These are phyloP conservation scores for Chaenogobius annularis DNA, from an alignment of 2,113 vertebrate genomes.

Conservation along the genomic window DNA sequence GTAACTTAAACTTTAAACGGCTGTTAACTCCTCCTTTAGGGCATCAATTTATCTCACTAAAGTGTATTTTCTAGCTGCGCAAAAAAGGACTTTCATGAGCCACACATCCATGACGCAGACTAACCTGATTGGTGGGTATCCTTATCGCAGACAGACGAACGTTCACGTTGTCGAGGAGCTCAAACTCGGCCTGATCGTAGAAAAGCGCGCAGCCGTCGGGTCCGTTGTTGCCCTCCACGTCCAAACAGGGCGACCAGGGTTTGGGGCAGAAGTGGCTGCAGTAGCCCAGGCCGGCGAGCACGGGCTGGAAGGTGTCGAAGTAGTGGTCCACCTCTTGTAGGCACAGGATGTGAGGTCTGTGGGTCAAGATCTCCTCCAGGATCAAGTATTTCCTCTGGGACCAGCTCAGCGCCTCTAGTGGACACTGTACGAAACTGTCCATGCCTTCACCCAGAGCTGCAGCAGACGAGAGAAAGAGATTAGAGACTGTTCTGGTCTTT, in stretches of 20 bases:
- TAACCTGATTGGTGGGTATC: slow-evolving; percentile 90
- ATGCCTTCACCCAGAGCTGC: slow-evolving; percentile 94
- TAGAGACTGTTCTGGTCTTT: neutral
- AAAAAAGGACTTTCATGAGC: neutral
- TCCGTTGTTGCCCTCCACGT: slow-evolving; percentile 90
- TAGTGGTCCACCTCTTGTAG: slow-evolving; percentile 98
- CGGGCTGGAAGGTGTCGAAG: slow-evolving; percentile 91
- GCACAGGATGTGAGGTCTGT: slow-evolving; percentile 91
- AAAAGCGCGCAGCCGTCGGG: slow-evolving; percentile 95
- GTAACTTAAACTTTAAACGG: too few species aligned
- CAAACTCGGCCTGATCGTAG: slow-evolving; percentile 83
- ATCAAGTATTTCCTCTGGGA: slow-evolving; percentile 93
- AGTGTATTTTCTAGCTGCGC: too few species aligned
- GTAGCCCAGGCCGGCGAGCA: slow-evolving; percentile 89
- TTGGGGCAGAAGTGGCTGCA: slow-evolving; percentile 90
- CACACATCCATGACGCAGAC: neutral
- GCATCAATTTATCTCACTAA: too few species aligned
- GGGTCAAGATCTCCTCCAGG: slow-evolving; percentile 91
- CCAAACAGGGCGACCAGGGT: slow-evolving; percentile 91
- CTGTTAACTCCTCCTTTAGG: too few species aligned
- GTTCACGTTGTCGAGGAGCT: slow-evolving; percentile 78
- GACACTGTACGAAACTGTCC: slow-evolving; percentile 91
- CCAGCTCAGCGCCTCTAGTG: slow-evolving; percentile 91
- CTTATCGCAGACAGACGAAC: slow-evolving; percentile 85
- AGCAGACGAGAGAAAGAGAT: slow-evolving; percentile 22